phyloP scores from a whole-genome alignment of 1,140 invertebrate species.

The Bradynema listronoti region DNA sequence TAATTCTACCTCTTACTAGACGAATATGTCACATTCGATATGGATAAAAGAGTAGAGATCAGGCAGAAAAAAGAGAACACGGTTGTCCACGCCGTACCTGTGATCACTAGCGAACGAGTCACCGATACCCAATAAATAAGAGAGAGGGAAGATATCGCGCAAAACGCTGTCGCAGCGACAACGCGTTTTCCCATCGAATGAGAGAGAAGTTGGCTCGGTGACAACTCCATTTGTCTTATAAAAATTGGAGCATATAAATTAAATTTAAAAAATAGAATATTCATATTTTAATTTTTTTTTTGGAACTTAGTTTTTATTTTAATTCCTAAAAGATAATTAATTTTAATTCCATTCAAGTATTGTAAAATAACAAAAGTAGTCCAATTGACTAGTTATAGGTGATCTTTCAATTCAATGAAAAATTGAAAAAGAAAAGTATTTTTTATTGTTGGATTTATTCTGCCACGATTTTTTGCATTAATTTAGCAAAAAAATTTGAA shows the following conservation, averaged over 20 bases:
- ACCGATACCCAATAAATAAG: conserved; percentile 47
- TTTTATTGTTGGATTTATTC: too few relatives aligned
- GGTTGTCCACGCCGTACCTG: conserved; percentile 47
- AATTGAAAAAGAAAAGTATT: too few relatives aligned
- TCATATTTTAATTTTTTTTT: neutral
- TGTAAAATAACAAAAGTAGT: too few relatives aligned
- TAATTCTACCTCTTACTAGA: conserved; percentile 34
- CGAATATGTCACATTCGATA: conserved; percentile 34
- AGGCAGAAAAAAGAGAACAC: conserved; percentile 52
- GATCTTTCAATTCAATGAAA: too few relatives aligned
- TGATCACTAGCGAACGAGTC: conserved; percentile 43
- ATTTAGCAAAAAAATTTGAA: neutral
- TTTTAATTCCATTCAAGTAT: neutral
- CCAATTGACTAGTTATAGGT: too few relatives aligned
- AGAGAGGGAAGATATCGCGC: conserved; percentile 38
- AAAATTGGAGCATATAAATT: neutral
- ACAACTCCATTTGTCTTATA: neutral
- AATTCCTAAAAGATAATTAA: neutral
- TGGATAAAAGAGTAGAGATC: conserved; percentile 44
- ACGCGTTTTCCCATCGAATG: neutral
- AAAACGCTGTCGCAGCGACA: conserved; percentile 10
- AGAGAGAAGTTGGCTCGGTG: conserved; percentile 4
- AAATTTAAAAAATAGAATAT: neutral
- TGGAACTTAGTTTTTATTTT: too few relatives aligned
- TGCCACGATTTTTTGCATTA: too few relatives aligned